phyloP scores from a whole-genome alignment of 2,888 invertebrate genomes.

The Vannuccia rotundouncinata region DNA sequence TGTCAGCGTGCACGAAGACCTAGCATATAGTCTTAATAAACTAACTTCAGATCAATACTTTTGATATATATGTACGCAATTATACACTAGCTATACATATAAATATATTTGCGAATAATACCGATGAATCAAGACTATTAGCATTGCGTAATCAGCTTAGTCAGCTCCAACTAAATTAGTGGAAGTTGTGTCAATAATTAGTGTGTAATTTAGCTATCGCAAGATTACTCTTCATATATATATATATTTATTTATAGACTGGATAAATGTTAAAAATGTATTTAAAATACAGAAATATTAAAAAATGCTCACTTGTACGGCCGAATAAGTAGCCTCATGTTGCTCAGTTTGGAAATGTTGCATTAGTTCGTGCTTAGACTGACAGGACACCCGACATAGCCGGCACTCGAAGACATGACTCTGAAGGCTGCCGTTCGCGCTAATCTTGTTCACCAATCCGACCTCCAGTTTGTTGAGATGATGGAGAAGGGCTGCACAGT shows the following conservation, averaged over 20 bases:
- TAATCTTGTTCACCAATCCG: neutral
- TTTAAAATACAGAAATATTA: too few relatives aligned
- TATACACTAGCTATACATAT: neutral
- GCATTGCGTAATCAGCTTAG: neutral
- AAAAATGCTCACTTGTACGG: neutral
- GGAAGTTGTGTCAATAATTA: too few relatives aligned
- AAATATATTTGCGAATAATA: neutral
- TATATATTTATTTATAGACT: too few relatives aligned
- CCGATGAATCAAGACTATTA: neutral
- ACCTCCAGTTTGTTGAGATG: neutral
- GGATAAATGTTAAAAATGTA: too few relatives aligned
- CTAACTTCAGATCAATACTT: too few relatives aligned
- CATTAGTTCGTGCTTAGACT: neutral
- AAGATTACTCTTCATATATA: too few relatives aligned
- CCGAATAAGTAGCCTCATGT: conserved; percentile 3
- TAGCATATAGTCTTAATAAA: too few relatives aligned
- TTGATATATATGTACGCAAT: neutral
- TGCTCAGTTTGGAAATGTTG: neutral
- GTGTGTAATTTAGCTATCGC: too few relatives aligned
- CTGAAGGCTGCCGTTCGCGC: neutral
- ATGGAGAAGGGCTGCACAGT: neutral
- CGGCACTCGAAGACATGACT: neutral
- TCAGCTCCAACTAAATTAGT: neutral
- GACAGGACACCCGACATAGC: neutral
- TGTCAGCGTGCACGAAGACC: too few relatives aligned